Conservation (phyloP, 2,797 vertebrate species). For the Benthosema pterotum region DNA sequence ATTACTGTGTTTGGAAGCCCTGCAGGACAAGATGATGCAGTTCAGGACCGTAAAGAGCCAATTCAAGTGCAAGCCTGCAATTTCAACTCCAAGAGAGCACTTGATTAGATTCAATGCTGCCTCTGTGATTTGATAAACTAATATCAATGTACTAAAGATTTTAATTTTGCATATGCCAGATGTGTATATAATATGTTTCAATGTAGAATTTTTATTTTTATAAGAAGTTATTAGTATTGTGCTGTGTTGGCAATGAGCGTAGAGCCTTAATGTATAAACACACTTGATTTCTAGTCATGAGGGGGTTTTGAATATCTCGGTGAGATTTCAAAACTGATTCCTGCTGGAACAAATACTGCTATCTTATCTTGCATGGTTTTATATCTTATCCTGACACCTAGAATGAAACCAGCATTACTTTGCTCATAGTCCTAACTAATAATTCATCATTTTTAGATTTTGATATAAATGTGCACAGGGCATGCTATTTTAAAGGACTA, state of each 20-base stretch:
- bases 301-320: constrained; percentile 66
- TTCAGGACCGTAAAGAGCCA: constrained; percentile 25
- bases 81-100: constrained; percentile 60
- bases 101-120: constrained; percentile 74
- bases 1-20: too few species aligned
- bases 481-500: constrained; percentile 21
- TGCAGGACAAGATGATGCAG: constrained; percentile 5
- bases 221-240: constrained; percentile 74
- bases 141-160: constrained; percentile 80
- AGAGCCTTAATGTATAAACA: constrained; percentile 87
- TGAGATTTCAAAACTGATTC: constrained; percentile 52
- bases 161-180: constrained; percentile 74
- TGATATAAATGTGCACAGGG: too few species aligned
- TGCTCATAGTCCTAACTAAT: constrained; percentile 14
- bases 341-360: constrained; percentile 52
- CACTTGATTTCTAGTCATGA: constrained; percentile 83
- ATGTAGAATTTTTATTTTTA: constrained; percentile 87
- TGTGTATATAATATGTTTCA: constrained; percentile 88
- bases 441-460: constrained; percentile 37
- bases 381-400: constrained; percentile 42
- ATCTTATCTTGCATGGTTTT: constrained; percentile 64
- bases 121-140: constrained; percentile 77
- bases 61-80: constrained; percentile 43
- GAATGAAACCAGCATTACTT: constrained; percentile 32
- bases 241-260: constrained; percentile 77